Evolutionary conservation across 2,888 invertebrate species (phyloP), one percentile per base, ranked within the genome.

Genomic region (Spodoptera littoralis): DNA sequence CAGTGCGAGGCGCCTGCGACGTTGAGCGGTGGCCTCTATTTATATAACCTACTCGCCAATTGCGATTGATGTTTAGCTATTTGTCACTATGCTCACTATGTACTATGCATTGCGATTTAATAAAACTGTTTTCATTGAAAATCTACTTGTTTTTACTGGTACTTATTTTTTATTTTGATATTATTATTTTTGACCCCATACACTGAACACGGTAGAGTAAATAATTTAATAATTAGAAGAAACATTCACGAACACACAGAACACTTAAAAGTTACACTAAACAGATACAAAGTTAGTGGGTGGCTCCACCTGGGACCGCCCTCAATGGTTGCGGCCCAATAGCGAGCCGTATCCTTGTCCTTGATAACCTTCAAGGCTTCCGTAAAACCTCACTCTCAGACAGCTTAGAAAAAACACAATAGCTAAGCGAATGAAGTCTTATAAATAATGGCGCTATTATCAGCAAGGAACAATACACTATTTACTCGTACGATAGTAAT

Each of bases 251-350:
- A 13, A 49, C 45, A n/a, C 6, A 36, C 50, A 45, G 24, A 24
- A 59, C 54, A 63, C 41, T 11, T 36, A 46, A 55, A 36, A 50
- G 42, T 24, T 43, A 63, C 57, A 63, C 44, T 45, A 42, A 58
- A 75, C 56, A 56, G n/a, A 9, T 42, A 45, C 5, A 18, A 53
- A 55, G 42, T 60, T 57, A 47, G 79, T 77, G 79, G 81, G 83
- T 73, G 73, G 78, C 73, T 73, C 82, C 77, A 22, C 73, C 65
- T 44, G 13, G 86, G 73, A 76, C 87, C 92, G 88, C 92, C 90
- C 85, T 76, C 80, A 8, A 30, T 52, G 60, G 24, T 3, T 45
- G 13, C 49, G 80, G 73, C 50, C 90, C 91, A 92, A 91, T 90
- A 69, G 83, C 79, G 70, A 57, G 67, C 65, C 76, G 68, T 57